Conservation (phyloP, 2,888 invertebrate genomes). For the Chironomus tentans region DNA sequence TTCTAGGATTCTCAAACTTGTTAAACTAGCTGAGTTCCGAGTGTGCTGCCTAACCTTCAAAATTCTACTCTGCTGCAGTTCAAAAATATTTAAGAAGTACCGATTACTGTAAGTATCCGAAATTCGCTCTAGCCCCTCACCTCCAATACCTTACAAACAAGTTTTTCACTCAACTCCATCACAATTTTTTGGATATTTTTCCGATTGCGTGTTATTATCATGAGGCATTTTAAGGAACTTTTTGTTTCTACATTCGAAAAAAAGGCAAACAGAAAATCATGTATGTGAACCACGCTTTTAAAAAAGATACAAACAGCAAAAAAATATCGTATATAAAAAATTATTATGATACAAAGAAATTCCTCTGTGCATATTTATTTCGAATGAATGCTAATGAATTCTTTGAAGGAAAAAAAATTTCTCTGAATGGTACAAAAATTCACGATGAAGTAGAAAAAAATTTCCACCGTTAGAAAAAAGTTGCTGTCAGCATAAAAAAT, state of each 20-base stretch:
- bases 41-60: too few relatives aligned
- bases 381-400: slow-evolving; percentile 23
- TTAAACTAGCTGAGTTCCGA: too few relatives aligned
- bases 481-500: slow-evolving; percentile 17
- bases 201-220: not conserved
- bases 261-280: not conserved
- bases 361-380: slow-evolving; percentile 16
- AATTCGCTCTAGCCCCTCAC: too few relatives aligned
- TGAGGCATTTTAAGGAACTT: not conserved
- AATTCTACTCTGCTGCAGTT: too few relatives aligned
- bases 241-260: not conserved
- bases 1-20: too few relatives aligned
- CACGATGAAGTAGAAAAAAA: not conserved
- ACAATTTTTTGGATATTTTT: too few relatives aligned
- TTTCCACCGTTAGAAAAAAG: not conserved
- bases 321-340: not conserved
- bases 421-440: not conserved
- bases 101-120: too few relatives aligned
- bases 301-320: not conserved
- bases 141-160: too few relatives aligned
- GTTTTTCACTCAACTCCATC: too few relatives aligned
- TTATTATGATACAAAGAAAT: slow-evolving; percentile 7
- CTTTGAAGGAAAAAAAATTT: not conserved
- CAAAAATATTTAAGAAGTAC: too few relatives aligned
- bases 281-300: not conserved